Evolutionary conservation across 2,113 vertebrate species (phyloP).

Genomic region (Leucoraja erinaceus): DNA sequence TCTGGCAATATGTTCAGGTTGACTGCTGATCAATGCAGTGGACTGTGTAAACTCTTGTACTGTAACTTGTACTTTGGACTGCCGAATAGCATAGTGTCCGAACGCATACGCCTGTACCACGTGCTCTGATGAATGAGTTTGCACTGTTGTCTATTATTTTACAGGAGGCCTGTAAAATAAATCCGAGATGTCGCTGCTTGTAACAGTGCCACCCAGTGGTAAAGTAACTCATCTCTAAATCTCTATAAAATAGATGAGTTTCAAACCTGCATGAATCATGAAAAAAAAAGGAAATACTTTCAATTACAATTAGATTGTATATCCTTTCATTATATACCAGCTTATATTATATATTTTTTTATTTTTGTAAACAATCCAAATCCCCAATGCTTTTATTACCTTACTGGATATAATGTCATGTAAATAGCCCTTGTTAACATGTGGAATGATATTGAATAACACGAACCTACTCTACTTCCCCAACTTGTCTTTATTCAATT

Average conservation of each 20-base stretch:
- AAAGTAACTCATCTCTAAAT: background rate
- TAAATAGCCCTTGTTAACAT: background rate
- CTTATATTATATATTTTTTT: background rate
- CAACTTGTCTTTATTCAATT: background rate
- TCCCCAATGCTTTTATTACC: background rate
- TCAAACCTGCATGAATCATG: background rate
- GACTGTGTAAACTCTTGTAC: background rate
- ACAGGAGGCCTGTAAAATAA: background rate
- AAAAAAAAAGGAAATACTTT: background rate
- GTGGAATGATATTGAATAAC: background rate
- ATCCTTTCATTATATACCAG: background rate
- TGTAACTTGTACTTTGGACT: background rate
- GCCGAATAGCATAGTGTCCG: background rate
- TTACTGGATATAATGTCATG: background rate
- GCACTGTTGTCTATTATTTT: constrained; percentile 22
- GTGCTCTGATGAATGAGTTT: background rate
- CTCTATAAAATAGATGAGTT: background rate
- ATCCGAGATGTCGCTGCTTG: background rate
- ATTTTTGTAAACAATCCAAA: background rate
- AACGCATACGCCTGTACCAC: background rate
- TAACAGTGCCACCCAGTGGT: constrained; percentile 9
- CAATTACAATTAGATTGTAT: background rate
- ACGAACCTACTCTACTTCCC: background rate
- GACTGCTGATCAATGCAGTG: background rate
- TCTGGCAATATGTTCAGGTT: background rate